Conservation (phyloP, 1,140 invertebrate genomes). For the Campoletis sonorensis region DNA sequence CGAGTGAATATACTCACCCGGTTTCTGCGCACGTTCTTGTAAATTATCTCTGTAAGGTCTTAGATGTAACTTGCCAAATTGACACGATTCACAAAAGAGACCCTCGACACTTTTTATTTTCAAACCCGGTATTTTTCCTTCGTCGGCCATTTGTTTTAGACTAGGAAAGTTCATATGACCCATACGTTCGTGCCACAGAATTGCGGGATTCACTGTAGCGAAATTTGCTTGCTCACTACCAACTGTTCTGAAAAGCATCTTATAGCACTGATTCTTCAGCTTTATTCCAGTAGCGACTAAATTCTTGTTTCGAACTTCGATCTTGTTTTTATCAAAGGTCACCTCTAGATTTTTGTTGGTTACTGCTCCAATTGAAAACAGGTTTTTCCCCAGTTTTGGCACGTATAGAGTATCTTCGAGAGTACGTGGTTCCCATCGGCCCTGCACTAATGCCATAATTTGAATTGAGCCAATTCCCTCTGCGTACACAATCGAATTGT, state of each 20-base stretch:
- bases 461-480: neutral
- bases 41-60: neutral
- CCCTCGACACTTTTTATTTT: neutral
- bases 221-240: neutral
- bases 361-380: slow-evolving; percentile 14
- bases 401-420: neutral
- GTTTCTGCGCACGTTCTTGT: neutral
- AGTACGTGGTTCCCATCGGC: neutral
- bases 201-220: neutral
- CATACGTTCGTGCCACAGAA: slow-evolving; percentile 44
- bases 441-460: neutral
- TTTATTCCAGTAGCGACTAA: slow-evolving; percentile 6
- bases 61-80: slow-evolving; percentile 5
- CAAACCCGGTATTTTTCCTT: slow-evolving; percentile 34
- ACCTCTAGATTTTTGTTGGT: slow-evolving; percentile 6
- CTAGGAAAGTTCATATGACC: slow-evolving; percentile 15
- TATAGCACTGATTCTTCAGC: slow-evolving; percentile 1
- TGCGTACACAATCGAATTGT: neutral
- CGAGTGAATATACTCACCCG: slow-evolving; percentile 24
- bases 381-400: slow-evolving; percentile 12
- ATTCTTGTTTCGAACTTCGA: slow-evolving; percentile 21
- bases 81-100: slow-evolving; percentile 28
- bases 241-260: too few relatives aligned
- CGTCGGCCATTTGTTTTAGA: slow-evolving; percentile 14
- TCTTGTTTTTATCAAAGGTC: slow-evolving; percentile 18